Evolutionary conservation across 2,888 invertebrate genomes (phyloP).

Genomic region (Eilema caniola): DNA sequence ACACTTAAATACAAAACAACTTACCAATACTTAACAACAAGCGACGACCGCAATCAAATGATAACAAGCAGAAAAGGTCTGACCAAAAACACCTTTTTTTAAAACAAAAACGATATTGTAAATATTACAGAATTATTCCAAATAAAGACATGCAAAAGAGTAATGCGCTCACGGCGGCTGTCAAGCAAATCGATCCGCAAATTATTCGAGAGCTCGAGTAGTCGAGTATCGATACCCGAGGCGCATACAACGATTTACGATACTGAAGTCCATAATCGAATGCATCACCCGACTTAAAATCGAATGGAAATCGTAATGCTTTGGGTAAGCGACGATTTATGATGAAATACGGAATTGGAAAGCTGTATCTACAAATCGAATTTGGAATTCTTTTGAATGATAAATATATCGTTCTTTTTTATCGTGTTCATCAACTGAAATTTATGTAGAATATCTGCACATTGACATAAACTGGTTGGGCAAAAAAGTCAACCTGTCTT

Average conservation of each 20-base stretch:
- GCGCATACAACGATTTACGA: conserved; percentile 49
- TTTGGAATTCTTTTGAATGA: conserved; percentile 44
- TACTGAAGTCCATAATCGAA: conserved; percentile 54
- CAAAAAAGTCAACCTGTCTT: conserved; percentile 7
- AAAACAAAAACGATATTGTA: conserved; percentile 45
- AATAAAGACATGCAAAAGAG: conserved; percentile 63
- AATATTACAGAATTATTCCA: conserved; percentile 39
- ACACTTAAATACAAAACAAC: neutral
- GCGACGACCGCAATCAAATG: conserved; percentile 34
- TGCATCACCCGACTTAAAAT: conserved; percentile 51
- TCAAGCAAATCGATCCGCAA: conserved; percentile 59
- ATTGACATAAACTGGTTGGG: conserved; percentile 9
- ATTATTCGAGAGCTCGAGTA: conserved; percentile 49
- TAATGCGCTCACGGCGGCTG: conserved; percentile 61
- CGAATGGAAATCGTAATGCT: conserved; percentile 48
- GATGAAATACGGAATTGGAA: conserved; percentile 38
- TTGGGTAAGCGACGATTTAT: conserved; percentile 56
- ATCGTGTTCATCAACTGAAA: conserved; percentile 10
- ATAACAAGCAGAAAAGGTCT: conserved; percentile 30
- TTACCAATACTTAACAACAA: conserved; percentile 22
- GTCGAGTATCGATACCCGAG: conserved; percentile 37
- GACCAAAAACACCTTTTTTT: conserved; percentile 27
- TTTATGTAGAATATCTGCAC: conserved; percentile 9
- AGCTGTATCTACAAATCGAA: conserved; percentile 43
- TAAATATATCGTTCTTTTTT: conserved; percentile 17